These are phyloP conservation scores for Drosophila nigromelanica DNA, from an alignment of 1,140 invertebrate genomes.

Conservation along the genomic window DNA sequence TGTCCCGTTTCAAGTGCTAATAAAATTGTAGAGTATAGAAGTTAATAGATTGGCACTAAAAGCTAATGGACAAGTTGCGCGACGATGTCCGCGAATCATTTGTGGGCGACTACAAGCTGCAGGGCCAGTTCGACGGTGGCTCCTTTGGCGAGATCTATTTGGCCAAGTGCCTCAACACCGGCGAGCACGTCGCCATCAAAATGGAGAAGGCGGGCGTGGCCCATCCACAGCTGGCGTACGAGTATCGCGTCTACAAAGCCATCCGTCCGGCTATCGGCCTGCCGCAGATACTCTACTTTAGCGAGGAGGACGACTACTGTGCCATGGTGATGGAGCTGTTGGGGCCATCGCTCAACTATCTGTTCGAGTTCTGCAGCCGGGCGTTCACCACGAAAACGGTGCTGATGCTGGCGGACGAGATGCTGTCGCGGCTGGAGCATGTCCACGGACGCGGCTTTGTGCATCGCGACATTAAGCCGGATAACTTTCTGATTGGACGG, in stretches of 20 bases:
- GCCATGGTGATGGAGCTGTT: constrained; percentile 98
- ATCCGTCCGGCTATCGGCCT: constrained; percentile 96
- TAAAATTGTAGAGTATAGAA: not conserved
- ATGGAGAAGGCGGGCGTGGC: constrained; percentile 94
- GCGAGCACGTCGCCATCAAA: constrained; percentile 98
- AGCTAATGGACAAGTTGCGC: constrained; percentile 43
- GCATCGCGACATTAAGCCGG: constrained; percentile 97
- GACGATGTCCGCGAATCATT: constrained; percentile 17
- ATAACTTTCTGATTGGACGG: constrained; percentile 99
- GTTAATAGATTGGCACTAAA: not conserved
- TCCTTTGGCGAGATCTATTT: constrained; percentile 99
- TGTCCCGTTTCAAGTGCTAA: not conserved
- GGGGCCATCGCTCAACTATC: constrained; percentile 97
- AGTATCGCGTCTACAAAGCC: constrained; percentile 96
- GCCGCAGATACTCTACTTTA: constrained; percentile 95
- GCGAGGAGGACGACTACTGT: constrained; percentile 95
- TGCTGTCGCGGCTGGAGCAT: constrained; percentile 94
- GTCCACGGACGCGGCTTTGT: constrained; percentile 98
- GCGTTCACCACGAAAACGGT: constrained; percentile 98
- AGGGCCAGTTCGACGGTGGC: constrained; percentile 95
- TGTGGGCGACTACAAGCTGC: constrained; percentile 84
- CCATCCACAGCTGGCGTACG: constrained; percentile 97
- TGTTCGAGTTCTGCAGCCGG: constrained; percentile 97
- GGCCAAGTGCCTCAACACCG: constrained; percentile 96
- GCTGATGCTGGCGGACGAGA: constrained; percentile 97